These are phyloP conservation scores for Turdus rufiventris DNA, from an alignment of 2,113 vertebrate species.

Conservation along the genomic window DNA sequence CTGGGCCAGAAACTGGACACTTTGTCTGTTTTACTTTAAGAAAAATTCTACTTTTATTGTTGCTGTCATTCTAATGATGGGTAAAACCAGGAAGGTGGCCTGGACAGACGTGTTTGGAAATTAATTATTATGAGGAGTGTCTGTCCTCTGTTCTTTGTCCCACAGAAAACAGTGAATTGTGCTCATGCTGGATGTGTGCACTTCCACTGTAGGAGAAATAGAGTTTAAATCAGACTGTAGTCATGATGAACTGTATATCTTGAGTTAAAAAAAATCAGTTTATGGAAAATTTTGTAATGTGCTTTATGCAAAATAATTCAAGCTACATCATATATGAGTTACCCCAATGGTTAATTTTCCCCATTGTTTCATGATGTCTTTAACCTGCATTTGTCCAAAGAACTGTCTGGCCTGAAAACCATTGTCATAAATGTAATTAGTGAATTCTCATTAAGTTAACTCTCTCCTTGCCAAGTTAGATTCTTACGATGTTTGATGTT, in stretches of 20 bases:
- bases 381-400: neutral
- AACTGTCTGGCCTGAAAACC: neutral
- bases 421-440: neutral
- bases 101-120: neutral
- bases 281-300: neutral
- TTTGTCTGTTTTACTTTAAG: neutral
- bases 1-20: neutral
- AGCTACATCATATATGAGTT: neutral
- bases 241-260: neutral
- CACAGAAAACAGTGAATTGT: neutral
- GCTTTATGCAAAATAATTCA: neutral
- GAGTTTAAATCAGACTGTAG: neutral
- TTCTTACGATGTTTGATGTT: neutral
- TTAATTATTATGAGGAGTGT: neutral
- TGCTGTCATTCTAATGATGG: neutral
- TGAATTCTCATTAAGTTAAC: neutral
- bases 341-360: neutral
- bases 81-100: neutral
- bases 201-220: neutral
- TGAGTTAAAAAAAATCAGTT: neutral
- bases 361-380: neutral
- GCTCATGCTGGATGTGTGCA: neutral
- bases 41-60: neutral
- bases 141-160: neutral
- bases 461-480: neutral